Conservation (phyloP, 1,140 invertebrate genomes). For the Drosophila watanabei region DNA sequence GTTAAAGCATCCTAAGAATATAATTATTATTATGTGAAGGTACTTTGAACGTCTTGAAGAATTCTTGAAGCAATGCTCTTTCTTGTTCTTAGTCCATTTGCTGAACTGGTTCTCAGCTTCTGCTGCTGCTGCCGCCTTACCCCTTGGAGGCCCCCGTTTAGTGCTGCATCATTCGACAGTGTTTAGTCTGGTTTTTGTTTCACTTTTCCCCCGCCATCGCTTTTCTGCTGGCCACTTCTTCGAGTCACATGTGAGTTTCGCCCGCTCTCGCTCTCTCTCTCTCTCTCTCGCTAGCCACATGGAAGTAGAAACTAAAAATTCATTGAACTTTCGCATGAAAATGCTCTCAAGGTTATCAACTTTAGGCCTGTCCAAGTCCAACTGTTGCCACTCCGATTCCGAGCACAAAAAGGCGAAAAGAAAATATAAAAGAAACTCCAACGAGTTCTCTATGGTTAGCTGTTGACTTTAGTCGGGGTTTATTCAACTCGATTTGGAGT, state of each 20-base stretch:
- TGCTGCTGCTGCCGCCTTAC: too few relatives aligned
- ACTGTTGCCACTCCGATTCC: conserved; percentile 49
- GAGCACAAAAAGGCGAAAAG: conserved; percentile 34
- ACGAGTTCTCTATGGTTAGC: conserved; percentile 73
- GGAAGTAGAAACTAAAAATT: conserved; percentile 85
- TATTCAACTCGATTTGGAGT: conserved; percentile 68
- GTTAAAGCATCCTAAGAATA: not conserved
- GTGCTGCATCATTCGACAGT: conserved; percentile 61
- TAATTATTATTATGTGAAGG: not conserved
- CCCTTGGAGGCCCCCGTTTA: conserved; percentile 18
- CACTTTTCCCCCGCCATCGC: conserved; percentile 66
- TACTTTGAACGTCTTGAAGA: not conserved
- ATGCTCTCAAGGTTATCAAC: conserved; percentile 86
- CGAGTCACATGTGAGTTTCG: conserved; percentile 68
- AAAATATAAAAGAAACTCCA: conserved; percentile 44
- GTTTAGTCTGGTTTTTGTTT: conserved; percentile 84
- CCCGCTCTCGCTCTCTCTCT: not conserved
- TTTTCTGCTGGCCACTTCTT: conserved; percentile 26
- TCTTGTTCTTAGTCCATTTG: conserved; percentile 67
- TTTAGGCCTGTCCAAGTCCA: conserved; percentile 78
- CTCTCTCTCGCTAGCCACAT: conserved; percentile 39
- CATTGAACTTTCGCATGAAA: conserved; percentile 86
- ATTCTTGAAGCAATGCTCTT: conserved; percentile 12
- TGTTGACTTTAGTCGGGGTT: conserved; percentile 58
- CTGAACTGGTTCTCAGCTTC: conserved; percentile 74